Base-by-base conservation (phyloP, 2,888 invertebrate species). In the Hypolimnas misippus region DNA sequence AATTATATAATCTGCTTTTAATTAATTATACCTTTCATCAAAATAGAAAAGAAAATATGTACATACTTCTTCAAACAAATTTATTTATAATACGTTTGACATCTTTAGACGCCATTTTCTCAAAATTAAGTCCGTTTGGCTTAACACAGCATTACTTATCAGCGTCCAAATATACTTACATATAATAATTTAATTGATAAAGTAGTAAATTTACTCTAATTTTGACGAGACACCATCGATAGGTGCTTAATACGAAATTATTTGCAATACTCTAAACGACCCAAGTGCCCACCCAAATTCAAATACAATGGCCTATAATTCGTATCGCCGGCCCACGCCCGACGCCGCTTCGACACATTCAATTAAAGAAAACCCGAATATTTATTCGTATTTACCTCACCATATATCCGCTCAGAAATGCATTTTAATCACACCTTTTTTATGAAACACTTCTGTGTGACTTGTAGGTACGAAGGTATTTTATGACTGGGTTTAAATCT, bases 291-390 rank as follows among this genome's bases (percentile, higher is more conserved):
- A 76, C 76, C 80, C 81, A 77, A 76, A 76, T 78, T 79, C 80
- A 71, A 83, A 82, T 82, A 87, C 81, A 82, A 81, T 82, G 79
- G 79, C 72, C 79, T 77, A 81, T 87, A 85, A 84, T 82, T 87
- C 75, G 76, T 76, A 73, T 74, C 77, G 70, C 82, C 44, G 78
- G 77, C 89, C 89, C 83, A 88, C 89, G 83, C 83, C 50, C 63
- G 57, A 63, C 62, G 55, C 61, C 62, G 55, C 70, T 73, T 74
- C 77, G 73, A 71, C 75, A 75, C 72, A 73, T 79, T 78, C 75
- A 77, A 76, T 79, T 77, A 78, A 82, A 79, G 78, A 73, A 81
- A 81, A 71, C 69, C 71, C 68, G 65, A 74, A 73, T 73, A 70
- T 73, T 75, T 71, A 73, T 71, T 60, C 63, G 63, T 68, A 69